Percentiles rank a stretch among this genome's conserved stretches.
phyloP scores from a whole-genome alignment of 2,888 invertebrate species.

The Diabrotica balteata region DNA sequence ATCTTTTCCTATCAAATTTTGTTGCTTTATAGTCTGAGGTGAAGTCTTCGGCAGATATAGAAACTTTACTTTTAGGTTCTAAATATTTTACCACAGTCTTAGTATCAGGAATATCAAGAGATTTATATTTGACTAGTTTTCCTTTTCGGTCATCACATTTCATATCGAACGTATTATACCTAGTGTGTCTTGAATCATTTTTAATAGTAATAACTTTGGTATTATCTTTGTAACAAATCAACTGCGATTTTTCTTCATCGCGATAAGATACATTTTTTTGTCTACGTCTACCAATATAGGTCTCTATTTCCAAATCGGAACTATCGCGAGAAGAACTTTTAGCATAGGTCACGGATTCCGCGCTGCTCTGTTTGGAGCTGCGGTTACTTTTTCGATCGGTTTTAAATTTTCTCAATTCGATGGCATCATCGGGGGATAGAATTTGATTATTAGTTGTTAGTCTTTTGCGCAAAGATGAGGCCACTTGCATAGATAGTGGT shows the following conservation, averaged over 20 bases:
- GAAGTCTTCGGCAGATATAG: constrained; percentile 57
- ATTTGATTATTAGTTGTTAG: constrained; percentile 36
- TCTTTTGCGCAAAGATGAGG: constrained; percentile 47
- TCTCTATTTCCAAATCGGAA: constrained; percentile 54
- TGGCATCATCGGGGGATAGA: constrained; percentile 40
- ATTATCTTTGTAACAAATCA: constrained; percentile 56
- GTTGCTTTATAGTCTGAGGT: constrained; percentile 51
- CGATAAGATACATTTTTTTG: constrained; percentile 50
- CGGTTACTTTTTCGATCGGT: constrained; percentile 30
- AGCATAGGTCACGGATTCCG: constrained; percentile 49
- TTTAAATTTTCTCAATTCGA: constrained; percentile 45
- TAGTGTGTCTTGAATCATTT: constrained; percentile 54
- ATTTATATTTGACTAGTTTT: constrained; percentile 55
- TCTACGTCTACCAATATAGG: constrained; percentile 40
- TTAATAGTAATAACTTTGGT: constrained; percentile 55
- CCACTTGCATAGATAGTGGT: constrained; percentile 48
- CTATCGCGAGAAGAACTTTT: constrained; percentile 53
- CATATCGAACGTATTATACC: constrained; percentile 59
- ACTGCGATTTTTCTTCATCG: constrained; percentile 56
- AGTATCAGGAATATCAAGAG: constrained; percentile 53
- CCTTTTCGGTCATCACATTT: constrained; percentile 48
- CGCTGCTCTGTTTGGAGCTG: constrained; percentile 47
- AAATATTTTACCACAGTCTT: constrained; percentile 55
- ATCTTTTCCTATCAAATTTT: constrained; percentile 48
- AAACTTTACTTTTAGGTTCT: constrained; percentile 55